phyloP scores from a whole-genome alignment of 2,888 invertebrate species.

The Sarcophaga subvicina region DNA sequence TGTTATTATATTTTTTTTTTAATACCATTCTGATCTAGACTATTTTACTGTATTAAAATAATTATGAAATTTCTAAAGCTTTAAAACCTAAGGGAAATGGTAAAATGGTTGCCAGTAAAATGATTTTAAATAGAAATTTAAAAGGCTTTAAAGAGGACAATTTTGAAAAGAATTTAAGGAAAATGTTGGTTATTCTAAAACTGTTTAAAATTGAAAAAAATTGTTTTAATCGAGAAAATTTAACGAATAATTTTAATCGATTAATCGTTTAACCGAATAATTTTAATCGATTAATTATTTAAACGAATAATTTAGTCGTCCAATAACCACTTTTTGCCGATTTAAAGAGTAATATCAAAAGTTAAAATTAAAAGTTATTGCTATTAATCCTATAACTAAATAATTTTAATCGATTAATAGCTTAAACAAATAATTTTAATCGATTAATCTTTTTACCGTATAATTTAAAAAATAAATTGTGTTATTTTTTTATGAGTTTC shows the following conservation, averaged over 20 bases:
- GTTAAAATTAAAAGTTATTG: too few species aligned
- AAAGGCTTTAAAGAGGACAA: slow-evolving; percentile 19
- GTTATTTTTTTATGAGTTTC: not conserved
- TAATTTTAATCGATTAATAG: not conserved
- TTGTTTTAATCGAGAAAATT: too few species aligned
- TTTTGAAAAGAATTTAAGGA: not conserved
- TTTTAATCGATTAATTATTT: not conserved
- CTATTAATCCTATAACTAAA: not conserved
- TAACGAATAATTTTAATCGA: not conserved
- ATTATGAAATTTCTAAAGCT: slow-evolving; percentile 33
- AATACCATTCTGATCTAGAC: slow-evolving; percentile 48
- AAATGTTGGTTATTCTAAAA: too few species aligned
- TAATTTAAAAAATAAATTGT: not conserved
- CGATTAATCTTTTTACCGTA: not conserved
- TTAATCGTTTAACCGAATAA: not conserved
- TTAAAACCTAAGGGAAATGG: not conserved
- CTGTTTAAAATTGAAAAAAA: too few species aligned
- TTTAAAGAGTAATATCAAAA: too few species aligned
- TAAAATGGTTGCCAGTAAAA: not conserved
- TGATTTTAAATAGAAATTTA: not conserved
- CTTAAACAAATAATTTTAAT: not conserved
- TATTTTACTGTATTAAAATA: slow-evolving; percentile 50
- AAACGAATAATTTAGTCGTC: too few species aligned
- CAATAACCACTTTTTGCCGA: too few species aligned
- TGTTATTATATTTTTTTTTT: slow-evolving; percentile 17